These are phyloP conservation scores for Exocentrus adspersus DNA, from an alignment of 2,888 invertebrate species.

Conservation along the genomic window DNA sequence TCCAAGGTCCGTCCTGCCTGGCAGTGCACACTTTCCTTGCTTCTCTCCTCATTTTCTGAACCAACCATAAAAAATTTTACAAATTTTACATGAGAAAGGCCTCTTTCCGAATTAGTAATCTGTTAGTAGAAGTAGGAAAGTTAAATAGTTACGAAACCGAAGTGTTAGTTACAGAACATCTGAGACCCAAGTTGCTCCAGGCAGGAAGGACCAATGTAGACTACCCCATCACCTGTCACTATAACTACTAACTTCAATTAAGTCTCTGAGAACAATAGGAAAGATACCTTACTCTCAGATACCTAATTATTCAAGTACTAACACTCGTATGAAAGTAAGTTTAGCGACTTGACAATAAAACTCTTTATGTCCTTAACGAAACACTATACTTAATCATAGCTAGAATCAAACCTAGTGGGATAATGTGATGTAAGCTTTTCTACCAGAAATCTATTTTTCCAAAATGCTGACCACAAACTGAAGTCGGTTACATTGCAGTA, in stretches of 20 bases:
- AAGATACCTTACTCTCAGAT: constrained; percentile 18
- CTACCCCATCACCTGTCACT: constrained; percentile 55
- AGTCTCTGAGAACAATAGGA: constrained; percentile 18
- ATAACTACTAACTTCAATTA: constrained; percentile 19
- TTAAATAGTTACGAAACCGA: constrained; percentile 55
- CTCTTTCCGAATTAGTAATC: constrained; percentile 50
- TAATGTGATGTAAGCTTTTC: no score
- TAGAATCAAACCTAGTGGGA: no score
- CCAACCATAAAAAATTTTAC: constrained; percentile 62
- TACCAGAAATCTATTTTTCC: no score
- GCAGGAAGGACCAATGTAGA: constrained; percentile 64
- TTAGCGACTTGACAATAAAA: constrained; percentile 11
- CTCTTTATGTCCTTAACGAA: no score
- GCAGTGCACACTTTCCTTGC: constrained; percentile 61
- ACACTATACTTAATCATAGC: no score
- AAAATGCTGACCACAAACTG: no score
- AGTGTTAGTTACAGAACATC: constrained; percentile 60
- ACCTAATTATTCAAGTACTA: constrained; percentile 26
- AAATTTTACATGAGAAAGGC: constrained; percentile 40
- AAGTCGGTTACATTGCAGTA: no score
- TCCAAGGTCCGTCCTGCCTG: constrained; percentile 65
- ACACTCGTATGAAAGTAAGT: constrained; percentile 13
- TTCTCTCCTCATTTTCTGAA: constrained; percentile 63
- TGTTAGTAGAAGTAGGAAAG: constrained; percentile 59
- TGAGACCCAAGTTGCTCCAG: constrained; percentile 60